Percentiles rank a stretch among this genome's conserved stretches.
phyloP scores from a whole-genome alignment of 23 tunicate species.

The Trididemnum miniatum region DNA sequence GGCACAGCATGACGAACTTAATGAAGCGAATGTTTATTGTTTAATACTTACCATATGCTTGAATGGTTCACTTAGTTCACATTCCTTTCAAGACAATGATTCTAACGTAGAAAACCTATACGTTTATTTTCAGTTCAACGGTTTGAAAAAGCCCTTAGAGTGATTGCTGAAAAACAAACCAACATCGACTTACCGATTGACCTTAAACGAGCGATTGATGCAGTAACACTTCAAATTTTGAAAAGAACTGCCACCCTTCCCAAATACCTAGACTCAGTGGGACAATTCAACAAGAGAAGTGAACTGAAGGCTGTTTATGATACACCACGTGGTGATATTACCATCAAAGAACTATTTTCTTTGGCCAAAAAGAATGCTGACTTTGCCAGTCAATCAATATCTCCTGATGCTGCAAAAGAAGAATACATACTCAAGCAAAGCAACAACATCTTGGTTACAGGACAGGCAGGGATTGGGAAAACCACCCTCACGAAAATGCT shows the following conservation, averaged over 20 bases:
- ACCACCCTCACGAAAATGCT: conserved; percentile 1
- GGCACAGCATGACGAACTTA: too few species aligned
- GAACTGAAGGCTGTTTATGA: not conserved
- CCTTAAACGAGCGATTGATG: not conserved
- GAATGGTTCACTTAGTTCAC: too few species aligned
- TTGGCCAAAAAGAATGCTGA: not conserved
- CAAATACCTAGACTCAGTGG: not conserved
- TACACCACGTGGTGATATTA: not conserved
- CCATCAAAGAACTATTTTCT: not conserved
- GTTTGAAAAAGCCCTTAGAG: not conserved
- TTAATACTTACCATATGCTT: too few species aligned
- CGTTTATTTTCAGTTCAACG: not conserved
- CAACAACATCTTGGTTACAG: conserved; percentile 7
- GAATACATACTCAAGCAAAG: not conserved
- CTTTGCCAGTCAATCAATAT: not conserved
- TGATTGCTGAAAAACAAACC: not conserved
- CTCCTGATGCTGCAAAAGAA: not conserved
- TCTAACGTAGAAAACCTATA: too few species aligned
- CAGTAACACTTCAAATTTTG: conserved; percentile 1
- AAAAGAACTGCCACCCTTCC: not conserved
- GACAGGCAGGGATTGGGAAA: conserved; percentile 11
- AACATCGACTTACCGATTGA: conserved; percentile 15
- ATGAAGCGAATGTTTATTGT: too few species aligned
- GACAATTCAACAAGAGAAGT: not conserved
- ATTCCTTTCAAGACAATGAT: too few species aligned